Evolutionary conservation across 2,888 invertebrate species (phyloP).

Genomic region (Glomeris marginata): DNA sequence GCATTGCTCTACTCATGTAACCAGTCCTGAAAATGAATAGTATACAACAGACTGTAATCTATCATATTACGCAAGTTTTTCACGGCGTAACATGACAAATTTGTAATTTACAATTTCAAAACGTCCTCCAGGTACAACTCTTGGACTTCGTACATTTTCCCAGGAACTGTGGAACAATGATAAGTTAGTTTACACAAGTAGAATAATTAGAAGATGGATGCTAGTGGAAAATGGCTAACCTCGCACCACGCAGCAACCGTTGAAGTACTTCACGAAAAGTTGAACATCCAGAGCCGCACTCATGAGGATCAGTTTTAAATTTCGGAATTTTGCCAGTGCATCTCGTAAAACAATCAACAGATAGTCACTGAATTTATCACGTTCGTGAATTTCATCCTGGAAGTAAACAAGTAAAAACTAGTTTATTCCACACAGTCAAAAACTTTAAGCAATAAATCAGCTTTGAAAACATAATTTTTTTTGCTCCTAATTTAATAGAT

Average conservation of each 20-base stretch:
- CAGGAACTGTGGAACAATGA: constrained; percentile 43
- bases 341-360: constrained; percentile 70
- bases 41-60: too few species aligned
- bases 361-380: constrained; percentile 86
- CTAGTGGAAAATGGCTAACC: constrained; percentile 24
- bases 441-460: too few species aligned
- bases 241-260: constrained; percentile 56
- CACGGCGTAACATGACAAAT: neutral
- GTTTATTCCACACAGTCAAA: neutral
- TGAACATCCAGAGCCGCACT: constrained; percentile 81
- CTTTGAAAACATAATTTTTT: constrained; percentile 2
- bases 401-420: too few species aligned
- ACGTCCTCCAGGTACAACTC: constrained; percentile 67
- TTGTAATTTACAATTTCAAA: constrained; percentile 34
- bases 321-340: constrained; percentile 48
- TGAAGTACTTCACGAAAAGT: constrained; percentile 70
- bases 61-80: neutral
- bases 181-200: neutral
- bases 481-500: too few species aligned
- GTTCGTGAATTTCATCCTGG: constrained; percentile 83
- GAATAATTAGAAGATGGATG: neutral
- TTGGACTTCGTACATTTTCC: constrained; percentile 56
- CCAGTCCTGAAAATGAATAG: constrained; percentile 25
- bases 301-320: constrained; percentile 76
- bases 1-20: constrained; percentile 30